Percentiles rank a stretch among this genome's conserved stretches.
Evolutionary conservation across 2,888 invertebrate species (phyloP).

Genomic region (Myathropa florea): DNA sequence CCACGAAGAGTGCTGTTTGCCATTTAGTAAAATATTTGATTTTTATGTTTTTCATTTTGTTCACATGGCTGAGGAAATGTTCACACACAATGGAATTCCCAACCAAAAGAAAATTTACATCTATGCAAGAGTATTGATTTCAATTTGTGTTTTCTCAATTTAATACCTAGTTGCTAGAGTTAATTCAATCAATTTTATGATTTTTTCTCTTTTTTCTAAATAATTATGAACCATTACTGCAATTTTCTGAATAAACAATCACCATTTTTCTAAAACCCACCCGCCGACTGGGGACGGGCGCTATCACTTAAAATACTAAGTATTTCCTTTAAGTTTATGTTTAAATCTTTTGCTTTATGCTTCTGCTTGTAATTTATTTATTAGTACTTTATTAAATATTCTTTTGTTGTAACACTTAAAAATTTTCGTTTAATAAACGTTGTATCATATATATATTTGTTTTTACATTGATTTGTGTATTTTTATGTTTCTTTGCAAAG

Average conservation of each 20-base stretch:
- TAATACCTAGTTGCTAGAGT: conserved; percentile 31
- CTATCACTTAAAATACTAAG: conserved; percentile 66
- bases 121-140: conserved; percentile 30
- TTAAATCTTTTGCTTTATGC: not conserved
- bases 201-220: conserved; percentile 9
- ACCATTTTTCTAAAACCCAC: conserved; percentile 55
- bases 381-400: conserved; percentile 11
- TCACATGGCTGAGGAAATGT: conserved; percentile 37
- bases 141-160: conserved; percentile 8
- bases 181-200: conserved; percentile 2
- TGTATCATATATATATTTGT: conserved; percentile 14
- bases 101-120: not conserved
- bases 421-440: conserved; percentile 27
- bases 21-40: conserved; percentile 48
- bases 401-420: conserved; percentile 25
- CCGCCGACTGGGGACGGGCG: conserved; percentile 1
- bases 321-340: conserved; percentile 39
- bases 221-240: too few species aligned
- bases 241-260: conserved; percentile 48
- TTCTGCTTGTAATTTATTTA: not conserved
- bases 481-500: conserved; percentile 8
- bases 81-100: conserved; percentile 40
- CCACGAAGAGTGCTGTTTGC: not conserved
- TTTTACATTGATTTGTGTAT: conserved; percentile 1
- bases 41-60: not conserved